Evolutionary conservation across 1,140 invertebrate species (phyloP).

Genomic region (Pachypsylla venusta): DNA sequence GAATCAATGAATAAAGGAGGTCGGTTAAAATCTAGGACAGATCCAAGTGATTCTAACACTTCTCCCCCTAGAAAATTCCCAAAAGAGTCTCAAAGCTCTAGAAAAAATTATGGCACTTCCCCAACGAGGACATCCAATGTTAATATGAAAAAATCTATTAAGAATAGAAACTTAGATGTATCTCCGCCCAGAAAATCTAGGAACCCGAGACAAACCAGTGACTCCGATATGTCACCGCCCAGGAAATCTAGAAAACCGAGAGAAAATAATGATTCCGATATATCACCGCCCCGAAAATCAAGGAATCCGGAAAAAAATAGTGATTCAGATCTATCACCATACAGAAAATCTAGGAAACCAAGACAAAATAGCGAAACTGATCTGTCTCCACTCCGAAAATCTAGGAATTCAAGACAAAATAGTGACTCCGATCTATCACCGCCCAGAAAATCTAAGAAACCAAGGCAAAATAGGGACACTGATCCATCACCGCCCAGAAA

Average conservation of each 20-base stretch:
- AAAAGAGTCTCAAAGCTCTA: not conserved
- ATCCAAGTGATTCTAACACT: conserved; percentile 11
- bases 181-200: conserved; percentile 23
- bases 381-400: conserved; percentile 2
- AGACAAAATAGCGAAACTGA: not conserved
- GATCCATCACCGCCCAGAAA: conserved; percentile 23
- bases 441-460: conserved; percentile 21
- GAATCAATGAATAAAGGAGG: conserved; percentile 15
- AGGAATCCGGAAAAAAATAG: conserved; percentile 13
- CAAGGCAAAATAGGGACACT: conserved; percentile 12
- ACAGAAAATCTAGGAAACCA: conserved; percentile 24
- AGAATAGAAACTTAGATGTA: conserved; percentile 18
- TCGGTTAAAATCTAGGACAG: not conserved
- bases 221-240: conserved; percentile 24
- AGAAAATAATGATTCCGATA: conserved; percentile 18
- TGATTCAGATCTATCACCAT: conserved; percentile 27
- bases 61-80: not conserved
- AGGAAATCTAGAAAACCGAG: conserved; percentile 21
- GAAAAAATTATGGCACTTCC: conserved; percentile 16
- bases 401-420: not conserved
- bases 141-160: conserved; percentile 1
- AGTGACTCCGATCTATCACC: conserved; percentile 23
- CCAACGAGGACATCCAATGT: conserved; percentile 24
- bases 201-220: conserved; percentile 6
- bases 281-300: conserved; percentile 22